Evolutionary conservation across 2,113 vertebrate species (phyloP).

Genomic region (Corythornis cristatus): DNA sequence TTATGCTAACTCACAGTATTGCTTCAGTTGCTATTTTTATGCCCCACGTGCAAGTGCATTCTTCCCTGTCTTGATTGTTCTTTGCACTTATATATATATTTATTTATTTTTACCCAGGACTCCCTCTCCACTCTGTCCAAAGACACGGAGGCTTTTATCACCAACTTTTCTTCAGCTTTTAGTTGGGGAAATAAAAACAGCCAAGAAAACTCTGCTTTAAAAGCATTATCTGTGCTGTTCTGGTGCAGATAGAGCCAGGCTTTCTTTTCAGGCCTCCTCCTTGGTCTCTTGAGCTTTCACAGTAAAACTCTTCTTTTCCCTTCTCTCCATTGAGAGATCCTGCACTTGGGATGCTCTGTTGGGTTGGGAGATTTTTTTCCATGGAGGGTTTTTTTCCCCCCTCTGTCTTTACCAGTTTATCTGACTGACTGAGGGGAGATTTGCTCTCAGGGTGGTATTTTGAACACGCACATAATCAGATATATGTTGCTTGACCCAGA

Average conservation of each 20-base stretch:
- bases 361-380: rapidly evolving
- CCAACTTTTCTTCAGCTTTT: neutral
- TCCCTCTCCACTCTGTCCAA: neutral
- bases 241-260: neutral
- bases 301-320: neutral
- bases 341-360: neutral
- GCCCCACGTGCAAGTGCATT: neutral
- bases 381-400: neutral
- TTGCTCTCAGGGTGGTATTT: neutral
- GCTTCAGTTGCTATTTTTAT: neutral
- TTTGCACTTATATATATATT: neutral
- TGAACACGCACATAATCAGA: rapidly evolving
- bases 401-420: neutral
- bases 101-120: neutral
- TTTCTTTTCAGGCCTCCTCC: neutral
- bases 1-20: neutral
- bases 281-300: neutral
- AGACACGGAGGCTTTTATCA: neutral
- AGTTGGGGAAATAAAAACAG: neutral
- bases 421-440: neutral
- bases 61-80: neutral
- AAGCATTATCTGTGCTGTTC: neutral
- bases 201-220: neutral
- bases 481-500: neutral
- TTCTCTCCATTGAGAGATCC: neutral